Evolutionary conservation across 2,888 invertebrate species (phyloP), one percentile per base, ranked within the genome.

Genomic region (Nephrotoma guestfalica): DNA sequence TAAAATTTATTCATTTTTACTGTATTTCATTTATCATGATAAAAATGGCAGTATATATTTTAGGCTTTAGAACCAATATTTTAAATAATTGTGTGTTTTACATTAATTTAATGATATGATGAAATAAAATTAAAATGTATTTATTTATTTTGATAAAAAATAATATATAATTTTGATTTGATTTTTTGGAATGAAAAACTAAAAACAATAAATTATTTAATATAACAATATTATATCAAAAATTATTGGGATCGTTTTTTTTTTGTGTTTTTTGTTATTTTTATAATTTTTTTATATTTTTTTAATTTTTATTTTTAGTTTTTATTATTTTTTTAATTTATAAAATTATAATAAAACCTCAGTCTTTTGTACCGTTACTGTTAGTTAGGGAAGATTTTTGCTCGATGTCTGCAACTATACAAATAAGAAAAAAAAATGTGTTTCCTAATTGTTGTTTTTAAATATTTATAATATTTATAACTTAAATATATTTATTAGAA

Each of bases 361-460:
- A 91, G 91, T 91, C 91, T 91, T 91, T 89, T 90, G 89, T 89
- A 90, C 90, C 90, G 89, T 90, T 90, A 90, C 91, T 90, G 90
- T 89, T 90, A 90, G 91, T 91, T 91, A 91, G 90, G 91, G 90
- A 89, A 87, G 87, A 90, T 89, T 89, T 89, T 90, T 90, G 89
- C 90, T 89, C 88, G 89, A 88, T 87, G 88, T 89, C 90, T 91
- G 91, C 88, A 91, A 89, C 88, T 90, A 89, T 88, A 41, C 13
- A 87, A 86, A 87, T 87, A 87, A 86, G 43, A 87, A 86, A 87
- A 51, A 88, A 57, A 87, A 41, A 41, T 7, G n/a, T 84, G 41
- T 84, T 84, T 84, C 42, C 41, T 84, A 15, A 42, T 84, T 84
- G 84, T 30, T 15, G 41, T 84, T 13, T 84, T 41, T 15, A 15